Base-by-base conservation (phyloP, 2,113 vertebrate species). In the Neomonachus schauinslandi region DNA sequence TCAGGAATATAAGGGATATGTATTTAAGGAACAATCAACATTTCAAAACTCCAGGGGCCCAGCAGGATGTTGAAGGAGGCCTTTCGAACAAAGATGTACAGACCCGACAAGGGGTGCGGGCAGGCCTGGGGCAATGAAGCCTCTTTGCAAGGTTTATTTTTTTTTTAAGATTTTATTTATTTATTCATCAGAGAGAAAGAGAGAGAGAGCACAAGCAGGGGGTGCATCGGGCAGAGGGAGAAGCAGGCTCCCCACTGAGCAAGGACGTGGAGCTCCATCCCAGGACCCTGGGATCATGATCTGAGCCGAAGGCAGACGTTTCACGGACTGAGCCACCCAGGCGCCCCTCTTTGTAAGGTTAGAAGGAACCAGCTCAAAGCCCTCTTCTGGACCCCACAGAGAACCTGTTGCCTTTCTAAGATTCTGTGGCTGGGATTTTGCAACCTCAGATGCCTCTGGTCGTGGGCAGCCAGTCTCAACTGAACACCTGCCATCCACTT, bases 391-490 rank as follows among this genome's bases (percentile, higher is more conserved):
- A 1, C 19, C 33, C 16, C 4, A 7, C 26, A 9, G 31, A 63
- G 63, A 77, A n/a, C 10, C 0, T 0, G 0, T 19, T 21, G 18
- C 5, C 21, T 79, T 59, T 59, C 57, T n/a, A 26, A 15, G 26
- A 39, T 77, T 49, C 74, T 4, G 14, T 9, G 26, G 42, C 42
- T 18, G 42, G 74, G 74, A 49, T 31, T 77, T 77, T 49, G 26
- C 26, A 7, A 49, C 74, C 24, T 33, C n/a, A 5, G 12, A 31
- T 11, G 5, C 4, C 31, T 2, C 46, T 65, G 79, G 84, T 39
- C 63, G 51, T 21, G 13, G 15, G 18, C 13, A n/a, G 26, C 0
- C 3, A 0, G n/a, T 71, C 67, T 49, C 39, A 31, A 1, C 39
- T 19, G 9, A 67, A 19, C 2, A 12, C 39, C 15, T 9, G 21